A percentile compares a stretch with the other conserved stretches of the same genome.
These are phyloP conservation scores for Eretmochelys imbricata DNA, from an alignment of 2,113 vertebrate species.

Conservation along the genomic window DNA sequence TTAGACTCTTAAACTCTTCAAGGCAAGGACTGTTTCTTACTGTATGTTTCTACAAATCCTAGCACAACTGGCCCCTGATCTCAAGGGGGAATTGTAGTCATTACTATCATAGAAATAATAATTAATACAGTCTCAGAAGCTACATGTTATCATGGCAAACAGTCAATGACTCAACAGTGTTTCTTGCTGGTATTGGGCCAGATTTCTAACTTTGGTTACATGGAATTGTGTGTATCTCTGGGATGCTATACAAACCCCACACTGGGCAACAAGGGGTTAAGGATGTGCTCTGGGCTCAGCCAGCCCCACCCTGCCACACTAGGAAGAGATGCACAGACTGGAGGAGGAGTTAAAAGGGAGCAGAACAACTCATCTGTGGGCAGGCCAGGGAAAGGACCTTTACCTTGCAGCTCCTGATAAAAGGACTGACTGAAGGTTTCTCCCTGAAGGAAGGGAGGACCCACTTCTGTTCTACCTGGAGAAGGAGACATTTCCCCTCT, in stretches of 20 bases:
- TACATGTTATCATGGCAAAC: neutral
- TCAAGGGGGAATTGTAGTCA: neutral
- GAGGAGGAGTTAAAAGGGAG: neutral
- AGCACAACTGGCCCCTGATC: neutral
- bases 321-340: neutral
- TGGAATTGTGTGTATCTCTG: neutral
- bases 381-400: neutral
- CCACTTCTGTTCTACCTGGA: neutral
- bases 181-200: neutral
- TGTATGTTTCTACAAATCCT: neutral
- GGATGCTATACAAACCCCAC: neutral
- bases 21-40: neutral
- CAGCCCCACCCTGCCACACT: neutral
- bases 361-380: neutral
- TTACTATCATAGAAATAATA: neutral
- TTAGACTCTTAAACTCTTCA: neutral
- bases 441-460: neutral
- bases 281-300: neutral
- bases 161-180: neutral
- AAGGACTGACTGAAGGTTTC: neutral
- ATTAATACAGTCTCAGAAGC: neutral
- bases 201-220: neutral
- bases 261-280: neutral
- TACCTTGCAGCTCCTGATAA: neutral
- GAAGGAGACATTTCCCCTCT: neutral